phyloP scores from a whole-genome alignment of 2,797 vertebrate species.

The Lacerta viridis region DNA sequence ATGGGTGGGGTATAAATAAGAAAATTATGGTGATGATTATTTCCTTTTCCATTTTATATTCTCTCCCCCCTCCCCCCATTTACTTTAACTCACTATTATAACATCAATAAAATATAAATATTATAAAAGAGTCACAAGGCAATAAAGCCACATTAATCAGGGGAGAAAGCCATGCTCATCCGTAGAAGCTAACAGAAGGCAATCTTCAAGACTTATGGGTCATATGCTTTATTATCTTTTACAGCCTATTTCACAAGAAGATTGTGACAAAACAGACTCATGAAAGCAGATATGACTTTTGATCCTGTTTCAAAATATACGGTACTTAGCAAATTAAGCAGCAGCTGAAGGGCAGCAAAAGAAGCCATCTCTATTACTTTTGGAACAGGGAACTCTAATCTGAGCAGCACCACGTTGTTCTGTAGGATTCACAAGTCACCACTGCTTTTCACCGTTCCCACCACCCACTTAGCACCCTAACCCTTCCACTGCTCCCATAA shows the following conservation, averaged over 20 bases:
- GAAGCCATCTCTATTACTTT: background rate
- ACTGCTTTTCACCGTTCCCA: background rate
- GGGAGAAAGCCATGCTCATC: too few relatives aligned
- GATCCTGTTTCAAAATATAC: background rate
- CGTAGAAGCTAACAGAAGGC: background rate
- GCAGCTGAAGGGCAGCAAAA: background rate
- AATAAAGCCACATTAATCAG: background rate
- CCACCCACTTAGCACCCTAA: too few relatives aligned
- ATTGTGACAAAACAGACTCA: background rate
- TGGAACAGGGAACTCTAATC: background rate
- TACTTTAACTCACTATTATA: too few relatives aligned
- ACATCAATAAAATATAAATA: too few relatives aligned
- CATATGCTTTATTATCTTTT: background rate
- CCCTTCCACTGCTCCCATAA: background rate
- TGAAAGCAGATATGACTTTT: background rate
- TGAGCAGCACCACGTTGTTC: background rate
- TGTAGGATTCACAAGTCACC: background rate
- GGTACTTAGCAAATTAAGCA: background rate
- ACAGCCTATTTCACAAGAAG: background rate
- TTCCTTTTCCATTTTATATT: too few relatives aligned
- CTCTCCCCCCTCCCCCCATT: too few relatives aligned
- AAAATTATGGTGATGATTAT: too few relatives aligned
- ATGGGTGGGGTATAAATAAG: too few relatives aligned
- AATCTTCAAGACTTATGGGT: background rate
- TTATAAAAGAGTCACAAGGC: background rate